These are phyloP conservation scores for Eupithecia insigniata DNA, from an alignment of 2,888 invertebrate genomes.

Conservation along the genomic window DNA sequence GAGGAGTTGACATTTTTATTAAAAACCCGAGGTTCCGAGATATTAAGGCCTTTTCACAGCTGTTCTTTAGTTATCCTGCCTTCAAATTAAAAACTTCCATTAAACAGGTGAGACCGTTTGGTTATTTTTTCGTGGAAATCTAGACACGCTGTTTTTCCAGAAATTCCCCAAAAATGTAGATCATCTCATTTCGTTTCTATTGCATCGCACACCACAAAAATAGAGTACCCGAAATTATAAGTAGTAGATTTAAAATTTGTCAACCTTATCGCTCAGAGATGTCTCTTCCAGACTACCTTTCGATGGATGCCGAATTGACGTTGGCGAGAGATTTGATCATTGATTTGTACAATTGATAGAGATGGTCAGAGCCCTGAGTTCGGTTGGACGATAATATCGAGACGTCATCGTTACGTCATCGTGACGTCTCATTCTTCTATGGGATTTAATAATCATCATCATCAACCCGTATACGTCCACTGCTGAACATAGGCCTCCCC, in stretches of 20 bases:
- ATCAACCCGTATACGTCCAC: too few relatives aligned
- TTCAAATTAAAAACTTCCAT: neutral
- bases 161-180: neutral
- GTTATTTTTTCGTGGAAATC: neutral
- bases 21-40: conserved; percentile 2
- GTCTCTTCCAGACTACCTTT: neutral
- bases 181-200: neutral
- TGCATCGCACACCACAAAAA: neutral
- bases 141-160: neutral
- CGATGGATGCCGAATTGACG: too few relatives aligned
- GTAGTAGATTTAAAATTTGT: neutral
- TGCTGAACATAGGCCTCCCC: too few relatives aligned
- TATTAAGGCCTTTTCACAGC: neutral
- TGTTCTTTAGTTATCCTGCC: neutral
- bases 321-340: too few relatives aligned
- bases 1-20: conserved; percentile 14
- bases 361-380: too few relatives aligned
- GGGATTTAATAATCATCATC: too few relatives aligned
- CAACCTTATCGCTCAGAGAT: neutral
- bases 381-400: too few relatives aligned
- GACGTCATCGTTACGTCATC: too few relatives aligned
- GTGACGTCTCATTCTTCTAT: too few relatives aligned
- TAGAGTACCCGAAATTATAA: neutral
- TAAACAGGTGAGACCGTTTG: neutral
- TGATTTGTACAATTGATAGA: too few relatives aligned